Conservation (phyloP, 1,140 invertebrate genomes). For the Paraescarpia echinospica region DNA sequence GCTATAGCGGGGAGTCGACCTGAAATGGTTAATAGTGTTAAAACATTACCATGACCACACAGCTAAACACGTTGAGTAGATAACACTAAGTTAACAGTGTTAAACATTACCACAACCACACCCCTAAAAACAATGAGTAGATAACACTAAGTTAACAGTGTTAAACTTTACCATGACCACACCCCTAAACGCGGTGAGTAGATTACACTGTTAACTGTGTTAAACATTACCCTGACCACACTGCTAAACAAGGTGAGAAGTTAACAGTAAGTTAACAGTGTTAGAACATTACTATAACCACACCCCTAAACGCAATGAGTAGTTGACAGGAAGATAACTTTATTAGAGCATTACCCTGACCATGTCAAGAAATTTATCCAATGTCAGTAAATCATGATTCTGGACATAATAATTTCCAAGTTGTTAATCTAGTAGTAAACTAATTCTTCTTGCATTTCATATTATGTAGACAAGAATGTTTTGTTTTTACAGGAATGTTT, state of each 20-base stretch:
- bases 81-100: no score
- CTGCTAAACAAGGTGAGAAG: neutral
- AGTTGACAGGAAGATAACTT: no score
- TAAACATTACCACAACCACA: no score
- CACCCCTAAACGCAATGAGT: neutral
- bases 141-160: no score
- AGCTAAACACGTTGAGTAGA: no score
- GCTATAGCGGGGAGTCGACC: no score
- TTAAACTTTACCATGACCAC: constrained; percentile 70
- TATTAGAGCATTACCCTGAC: no score
- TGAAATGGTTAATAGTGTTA: no score
- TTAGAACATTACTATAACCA: constrained; percentile 69
- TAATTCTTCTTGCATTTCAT: neutral
- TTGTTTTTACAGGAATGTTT: no score
- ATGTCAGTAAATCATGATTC: neutral
- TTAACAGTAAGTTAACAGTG: neutral
- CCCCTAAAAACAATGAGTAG: no score
- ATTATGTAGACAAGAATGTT: no score
- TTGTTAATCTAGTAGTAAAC: neutral
- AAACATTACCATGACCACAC: no score
- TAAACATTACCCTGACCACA: neutral
- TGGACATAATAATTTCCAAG: neutral
- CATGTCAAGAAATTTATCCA: neutral
- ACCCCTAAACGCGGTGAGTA: neutral
- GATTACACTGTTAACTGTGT: neutral